These are phyloP conservation scores for Aelia acuminata DNA, from an alignment of 2,888 invertebrate species.

Conservation along the genomic window DNA sequence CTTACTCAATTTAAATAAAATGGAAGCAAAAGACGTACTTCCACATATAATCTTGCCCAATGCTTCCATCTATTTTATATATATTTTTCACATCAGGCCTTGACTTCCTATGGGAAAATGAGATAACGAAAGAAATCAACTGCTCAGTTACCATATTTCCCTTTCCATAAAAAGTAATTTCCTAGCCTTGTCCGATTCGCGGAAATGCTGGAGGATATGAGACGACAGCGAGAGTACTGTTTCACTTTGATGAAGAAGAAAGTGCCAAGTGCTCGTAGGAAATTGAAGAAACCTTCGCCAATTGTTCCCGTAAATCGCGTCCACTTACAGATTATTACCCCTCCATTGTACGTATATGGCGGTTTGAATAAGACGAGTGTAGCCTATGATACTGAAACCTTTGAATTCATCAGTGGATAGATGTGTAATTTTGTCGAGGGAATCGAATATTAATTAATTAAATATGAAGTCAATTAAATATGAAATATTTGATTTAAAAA, in stretches of 20 bases:
- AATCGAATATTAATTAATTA: no score
- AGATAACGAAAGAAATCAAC: not conserved
- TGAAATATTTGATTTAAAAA: no score
- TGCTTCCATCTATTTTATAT: no score
- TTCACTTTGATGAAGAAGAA: slow-evolving; percentile 16
- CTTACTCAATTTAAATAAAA: no score
- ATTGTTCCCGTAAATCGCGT: not conserved
- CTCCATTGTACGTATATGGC: not conserved
- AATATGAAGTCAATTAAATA: no score
- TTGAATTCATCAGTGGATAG: no score
- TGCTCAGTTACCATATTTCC: not conserved
- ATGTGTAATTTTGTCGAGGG: no score
- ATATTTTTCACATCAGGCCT: no score
- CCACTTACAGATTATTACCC: not conserved
- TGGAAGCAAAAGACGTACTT: no score
- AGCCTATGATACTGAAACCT: not conserved
- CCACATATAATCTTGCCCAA: no score
- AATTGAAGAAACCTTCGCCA: slow-evolving; percentile 7
- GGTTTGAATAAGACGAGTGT: not conserved
- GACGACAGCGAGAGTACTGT: not conserved
- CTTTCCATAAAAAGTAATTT: not conserved
- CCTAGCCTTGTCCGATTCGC: not conserved
- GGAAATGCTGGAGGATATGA: not conserved
- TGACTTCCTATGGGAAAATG: not conserved
- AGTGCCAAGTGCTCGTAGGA: not conserved